Conservation (phyloP, 2,888 invertebrate genomes). For the Aethes cnicana region DNA sequence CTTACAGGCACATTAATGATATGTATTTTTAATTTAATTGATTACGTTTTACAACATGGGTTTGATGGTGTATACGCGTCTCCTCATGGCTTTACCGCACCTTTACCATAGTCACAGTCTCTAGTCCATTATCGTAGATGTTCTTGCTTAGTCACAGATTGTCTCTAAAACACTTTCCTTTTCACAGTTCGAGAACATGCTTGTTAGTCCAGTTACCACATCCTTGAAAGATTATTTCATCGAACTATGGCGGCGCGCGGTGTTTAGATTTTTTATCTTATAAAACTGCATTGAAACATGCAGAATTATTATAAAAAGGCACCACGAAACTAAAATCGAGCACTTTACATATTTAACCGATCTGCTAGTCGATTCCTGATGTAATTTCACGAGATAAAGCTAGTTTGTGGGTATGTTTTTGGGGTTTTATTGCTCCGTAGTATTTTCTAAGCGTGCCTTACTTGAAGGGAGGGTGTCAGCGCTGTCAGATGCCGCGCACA, state of each 20-base stretch:
- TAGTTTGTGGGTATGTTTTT: constrained; percentile 51
- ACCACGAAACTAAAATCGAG: not conserved
- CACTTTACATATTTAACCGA: constrained; percentile 1
- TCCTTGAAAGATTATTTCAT: constrained; percentile 50
- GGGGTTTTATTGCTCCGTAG: constrained; percentile 56
- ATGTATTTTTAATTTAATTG: constrained; percentile 65
- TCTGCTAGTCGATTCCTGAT: not conserved
- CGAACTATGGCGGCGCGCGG: constrained; percentile 58
- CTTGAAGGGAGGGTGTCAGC: constrained; percentile 49
- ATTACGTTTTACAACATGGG: constrained; percentile 39
- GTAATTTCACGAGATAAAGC: constrained; percentile 18
- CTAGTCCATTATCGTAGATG: not conserved
- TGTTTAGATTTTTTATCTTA: constrained; percentile 49
- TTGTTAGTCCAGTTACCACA: constrained; percentile 44
- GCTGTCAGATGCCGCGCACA: constrained; percentile 63
- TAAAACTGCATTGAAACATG: constrained; percentile 44
- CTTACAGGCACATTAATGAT: constrained; percentile 77
- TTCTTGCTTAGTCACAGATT: not conserved
- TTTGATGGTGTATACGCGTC: constrained; percentile 7
- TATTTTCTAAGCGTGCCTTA: constrained; percentile 63
- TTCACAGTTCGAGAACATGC: constrained; percentile 37
- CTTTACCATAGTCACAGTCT: not conserved
- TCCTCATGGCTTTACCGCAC: constrained; percentile 5
- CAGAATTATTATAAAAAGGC: constrained; percentile 1
- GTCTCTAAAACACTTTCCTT: not conserved